These are phyloP conservation scores for Lycocerus yunnanus DNA, from an alignment of 2,888 invertebrate species.

Conservation along the genomic window DNA sequence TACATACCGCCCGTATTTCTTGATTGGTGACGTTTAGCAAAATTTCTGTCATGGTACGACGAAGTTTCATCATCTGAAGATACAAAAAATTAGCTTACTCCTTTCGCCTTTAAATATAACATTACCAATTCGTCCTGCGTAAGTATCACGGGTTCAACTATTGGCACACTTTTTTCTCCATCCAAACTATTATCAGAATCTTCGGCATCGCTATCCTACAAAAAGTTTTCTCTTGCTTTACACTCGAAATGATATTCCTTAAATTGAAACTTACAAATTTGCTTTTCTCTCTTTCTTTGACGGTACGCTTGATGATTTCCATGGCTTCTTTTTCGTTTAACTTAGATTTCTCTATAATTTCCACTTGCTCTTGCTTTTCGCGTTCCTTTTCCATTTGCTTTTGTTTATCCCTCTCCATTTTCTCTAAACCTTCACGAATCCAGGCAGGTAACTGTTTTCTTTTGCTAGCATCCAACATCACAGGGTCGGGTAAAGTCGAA, in stretches of 20 bases:
- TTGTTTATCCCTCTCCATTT: conserved; percentile 94
- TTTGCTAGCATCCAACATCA: conserved; percentile 78
- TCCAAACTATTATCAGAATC: conserved; percentile 60
- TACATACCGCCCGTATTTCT: conserved; percentile 83
- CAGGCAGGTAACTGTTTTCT: conserved; percentile 93
- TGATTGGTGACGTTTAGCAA: conserved; percentile 91
- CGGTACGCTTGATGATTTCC: conserved; percentile 52
- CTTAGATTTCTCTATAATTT: conserved; percentile 57
- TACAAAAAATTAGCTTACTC: conserved; percentile 24
- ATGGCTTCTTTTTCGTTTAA: conserved; percentile 60
- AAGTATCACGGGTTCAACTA: conserved; percentile 38
- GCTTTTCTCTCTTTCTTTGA: conserved; percentile 60
- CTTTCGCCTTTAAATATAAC: not conserved
- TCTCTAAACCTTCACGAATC: conserved; percentile 95
- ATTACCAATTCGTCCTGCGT: conserved; percentile 65
- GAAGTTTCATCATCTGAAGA: conserved; percentile 83
- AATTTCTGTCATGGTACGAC: conserved; percentile 89
- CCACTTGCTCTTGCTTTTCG: conserved; percentile 66
- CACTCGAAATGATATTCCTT: not conserved
- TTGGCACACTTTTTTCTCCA: conserved; percentile 46
- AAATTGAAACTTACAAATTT: conserved; percentile 61
- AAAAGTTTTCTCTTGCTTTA: not conserved
- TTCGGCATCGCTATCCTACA: conserved; percentile 53
- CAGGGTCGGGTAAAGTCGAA: conserved; percentile 35
- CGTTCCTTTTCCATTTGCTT: conserved; percentile 82